phyloP scores from a whole-genome alignment of 2,113 vertebrate genomes.

The Ariopsis seemanni region DNA sequence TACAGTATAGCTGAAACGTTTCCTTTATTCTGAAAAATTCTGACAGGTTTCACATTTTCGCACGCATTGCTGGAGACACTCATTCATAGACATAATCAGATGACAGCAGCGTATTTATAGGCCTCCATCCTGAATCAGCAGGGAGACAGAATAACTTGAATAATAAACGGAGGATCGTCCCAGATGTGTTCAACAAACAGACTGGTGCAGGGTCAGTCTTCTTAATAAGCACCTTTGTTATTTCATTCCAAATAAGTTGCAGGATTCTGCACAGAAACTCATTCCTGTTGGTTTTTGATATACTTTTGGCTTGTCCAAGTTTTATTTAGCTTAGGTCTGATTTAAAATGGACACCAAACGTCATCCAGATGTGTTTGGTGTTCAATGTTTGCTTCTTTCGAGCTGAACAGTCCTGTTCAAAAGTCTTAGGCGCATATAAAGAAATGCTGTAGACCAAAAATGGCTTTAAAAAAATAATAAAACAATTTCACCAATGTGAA shows the following conservation, averaged over 20 bases:
- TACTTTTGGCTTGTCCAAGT: conserved; percentile 2
- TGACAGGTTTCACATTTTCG: neutral
- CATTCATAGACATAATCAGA: conserved; percentile 15
- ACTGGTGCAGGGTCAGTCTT: conserved; percentile 33
- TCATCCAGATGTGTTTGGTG: neutral
- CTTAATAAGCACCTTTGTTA: conserved; percentile 19
- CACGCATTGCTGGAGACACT: conserved; percentile 14
- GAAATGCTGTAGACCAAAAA: too few species aligned
- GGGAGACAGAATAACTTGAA: conserved; percentile 28
- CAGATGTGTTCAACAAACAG: conserved; percentile 52
- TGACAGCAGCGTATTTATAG: conserved; percentile 8
- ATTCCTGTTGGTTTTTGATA: neutral
- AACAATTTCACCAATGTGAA: too few species aligned
- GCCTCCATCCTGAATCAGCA: conserved; percentile 31
- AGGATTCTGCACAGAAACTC: neutral
- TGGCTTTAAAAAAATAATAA: too few species aligned
- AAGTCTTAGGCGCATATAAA: too few species aligned
- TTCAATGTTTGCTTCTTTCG: neutral
- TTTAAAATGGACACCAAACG: neutral
- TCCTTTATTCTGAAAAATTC: neutral
- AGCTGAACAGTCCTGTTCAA: neutral
- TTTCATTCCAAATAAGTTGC: neutral
- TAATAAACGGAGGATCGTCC: conserved; percentile 29
- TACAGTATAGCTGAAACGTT: neutral
- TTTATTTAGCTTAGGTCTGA: conserved; percentile 6